Evolutionary conservation across 2,113 vertebrate genomes (phyloP).

Genomic region (Pholis gunnellus): DNA sequence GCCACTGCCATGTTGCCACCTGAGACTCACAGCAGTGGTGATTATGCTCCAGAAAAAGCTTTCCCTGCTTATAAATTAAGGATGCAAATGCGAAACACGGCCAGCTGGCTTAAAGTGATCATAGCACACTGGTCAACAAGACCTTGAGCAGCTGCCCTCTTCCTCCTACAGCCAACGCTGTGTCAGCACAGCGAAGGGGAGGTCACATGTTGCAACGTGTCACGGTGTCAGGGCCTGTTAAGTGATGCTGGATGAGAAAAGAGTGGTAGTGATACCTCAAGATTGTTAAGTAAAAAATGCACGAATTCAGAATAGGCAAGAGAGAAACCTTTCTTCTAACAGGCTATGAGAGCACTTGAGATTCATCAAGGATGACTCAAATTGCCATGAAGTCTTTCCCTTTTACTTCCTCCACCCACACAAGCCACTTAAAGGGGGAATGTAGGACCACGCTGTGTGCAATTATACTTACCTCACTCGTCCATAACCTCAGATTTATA

Average conservation of each 20-base stretch:
- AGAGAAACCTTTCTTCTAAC: conserved; percentile 25
- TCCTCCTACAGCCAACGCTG: conserved; percentile 34
- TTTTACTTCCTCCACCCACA: conserved; percentile 31
- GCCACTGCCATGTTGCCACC: not conserved
- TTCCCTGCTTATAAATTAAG: conserved; percentile 57
- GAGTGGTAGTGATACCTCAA: conserved; percentile 37
- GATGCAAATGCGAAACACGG: conserved; percentile 56
- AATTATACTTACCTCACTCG: conserved; percentile 22
- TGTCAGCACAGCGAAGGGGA: conserved; percentile 48
- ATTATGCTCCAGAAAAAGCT: conserved; percentile 38
- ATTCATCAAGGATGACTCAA: conserved; percentile 40
- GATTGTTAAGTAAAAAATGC: conserved; percentile 22
- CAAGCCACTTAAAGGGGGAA: conserved; percentile 15
- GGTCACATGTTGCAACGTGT: conserved; percentile 38
- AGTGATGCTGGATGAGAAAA: conserved; percentile 38
- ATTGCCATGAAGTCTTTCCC: conserved; percentile 23
- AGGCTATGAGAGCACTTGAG: conserved; percentile 31
- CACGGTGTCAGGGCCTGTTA: conserved; percentile 35
- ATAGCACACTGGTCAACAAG: conserved; percentile 50
- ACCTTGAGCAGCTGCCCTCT: conserved; percentile 48
- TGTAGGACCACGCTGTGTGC: conserved; percentile 8
- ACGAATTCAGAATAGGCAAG: conserved; percentile 33
- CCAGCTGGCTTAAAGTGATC: conserved; percentile 66
- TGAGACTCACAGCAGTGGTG: not conserved
- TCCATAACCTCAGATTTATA: conserved; percentile 11